Evolutionary conservation across 2,797 vertebrate species (phyloP), one percentile per base, ranked within the genome.

Genomic region (Gymnothorax javanicus): DNA sequence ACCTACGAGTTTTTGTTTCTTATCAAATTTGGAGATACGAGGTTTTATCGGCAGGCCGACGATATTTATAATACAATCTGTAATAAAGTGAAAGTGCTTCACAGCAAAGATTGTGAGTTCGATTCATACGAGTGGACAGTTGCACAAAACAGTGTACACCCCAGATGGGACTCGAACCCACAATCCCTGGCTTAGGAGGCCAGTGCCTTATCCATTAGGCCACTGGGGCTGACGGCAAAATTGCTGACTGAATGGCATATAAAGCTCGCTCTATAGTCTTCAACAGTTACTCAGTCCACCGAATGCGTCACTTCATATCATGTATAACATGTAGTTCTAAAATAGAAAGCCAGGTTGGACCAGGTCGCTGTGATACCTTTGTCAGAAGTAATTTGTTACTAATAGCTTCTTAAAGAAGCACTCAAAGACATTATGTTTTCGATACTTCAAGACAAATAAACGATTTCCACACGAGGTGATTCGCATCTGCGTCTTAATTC

Each of bases 121-220:
- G 69, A 9, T 7, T 33, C 33, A 27, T 27, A 7, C 27, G 33
- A 43, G 33, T 43, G 33, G 33, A 43, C 33, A 43, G 33, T 33
- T 4, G 9, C 12, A 75, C 33, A 2, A 15, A 86, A 82, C 67
- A 86, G 0, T 7, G 11, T 0, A 5, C 89, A 88, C 89, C 89
- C 84, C 87, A 90, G 89, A 93, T 92, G 92, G 92, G 93, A 94
- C 92, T 94, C 64, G 89, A 95, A 95, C 93, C 93, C 93, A 94
- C 93, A 94, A 95, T 94, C 94, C 93, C 94, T 94, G 93, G 93
- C 86, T 94, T 95, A 94, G 93, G 94, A 95, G 93, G 93, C 93
- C 93, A 91, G 91, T 93, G 92, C 92, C 92, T 88, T 94, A 94
- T 93, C 94, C 93, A 93, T 94, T 94, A 93, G 91, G 89, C 91